Conservation (phyloP, 2,797 vertebrate species). For the Mionectes olivaceus region DNA sequence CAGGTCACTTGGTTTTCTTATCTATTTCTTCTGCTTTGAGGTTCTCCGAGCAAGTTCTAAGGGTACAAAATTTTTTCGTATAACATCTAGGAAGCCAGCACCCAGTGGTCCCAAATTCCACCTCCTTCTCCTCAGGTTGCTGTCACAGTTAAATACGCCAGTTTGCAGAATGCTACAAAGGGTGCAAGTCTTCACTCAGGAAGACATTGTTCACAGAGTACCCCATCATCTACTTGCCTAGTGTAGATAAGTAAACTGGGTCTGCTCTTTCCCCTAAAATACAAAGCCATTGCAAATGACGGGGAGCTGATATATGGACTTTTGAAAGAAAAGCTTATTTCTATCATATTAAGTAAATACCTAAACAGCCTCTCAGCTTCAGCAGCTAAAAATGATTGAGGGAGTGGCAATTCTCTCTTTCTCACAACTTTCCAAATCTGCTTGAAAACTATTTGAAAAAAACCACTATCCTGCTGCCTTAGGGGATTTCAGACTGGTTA, state of each 20-base stretch:
- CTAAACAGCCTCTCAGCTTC: background rate
- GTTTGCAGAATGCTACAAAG: background rate
- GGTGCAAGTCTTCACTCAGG: background rate
- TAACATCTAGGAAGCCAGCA: background rate
- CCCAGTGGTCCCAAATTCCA: background rate
- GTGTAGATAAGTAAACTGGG: background rate
- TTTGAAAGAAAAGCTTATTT: background rate
- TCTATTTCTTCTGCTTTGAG: background rate
- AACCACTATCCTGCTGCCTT: background rate
- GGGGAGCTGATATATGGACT: background rate
- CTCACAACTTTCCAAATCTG: background rate
- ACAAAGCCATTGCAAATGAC: background rate
- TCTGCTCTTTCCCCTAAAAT: background rate
- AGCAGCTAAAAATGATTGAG: background rate
- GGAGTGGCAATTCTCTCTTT: background rate
- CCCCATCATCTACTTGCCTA: background rate
- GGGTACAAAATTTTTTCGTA: rapidly evolving
- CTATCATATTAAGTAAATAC: background rate
- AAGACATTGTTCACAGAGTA: background rate
- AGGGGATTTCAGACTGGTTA: background rate
- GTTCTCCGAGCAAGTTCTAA: background rate
- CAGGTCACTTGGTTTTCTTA: background rate
- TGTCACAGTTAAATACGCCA: background rate
- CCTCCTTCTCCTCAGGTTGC: background rate
- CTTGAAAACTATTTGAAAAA: background rate